phyloP scores from a whole-genome alignment of 2,113 vertebrate genomes.

The Varanus komodoensis region DNA sequence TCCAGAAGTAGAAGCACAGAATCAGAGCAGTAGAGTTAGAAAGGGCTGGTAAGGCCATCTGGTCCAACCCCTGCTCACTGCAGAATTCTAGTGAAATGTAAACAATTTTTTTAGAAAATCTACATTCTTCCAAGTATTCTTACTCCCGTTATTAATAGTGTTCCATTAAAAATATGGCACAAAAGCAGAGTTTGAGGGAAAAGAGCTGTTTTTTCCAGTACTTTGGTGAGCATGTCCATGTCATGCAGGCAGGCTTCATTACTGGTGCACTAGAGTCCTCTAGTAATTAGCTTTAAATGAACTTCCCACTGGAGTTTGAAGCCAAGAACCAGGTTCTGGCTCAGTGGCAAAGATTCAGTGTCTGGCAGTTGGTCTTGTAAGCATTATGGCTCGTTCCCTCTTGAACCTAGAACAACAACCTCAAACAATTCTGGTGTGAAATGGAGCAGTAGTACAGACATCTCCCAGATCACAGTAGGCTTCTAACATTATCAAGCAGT shows the following conservation, averaged over 20 bases:
- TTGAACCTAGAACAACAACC: background rate
- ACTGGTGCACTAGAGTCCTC: background rate
- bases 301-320: background rate
- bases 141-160: background rate
- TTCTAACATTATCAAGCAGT: background rate
- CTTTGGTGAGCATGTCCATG: background rate
- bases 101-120: background rate
- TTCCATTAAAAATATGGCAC: background rate
- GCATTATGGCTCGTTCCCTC: background rate
- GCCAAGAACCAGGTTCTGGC: background rate
- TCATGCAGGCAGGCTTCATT: background rate
- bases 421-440: background rate
- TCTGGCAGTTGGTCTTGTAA: background rate
- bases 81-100: background rate
- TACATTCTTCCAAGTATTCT: background rate
- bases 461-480: background rate
- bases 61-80: too few species aligned
- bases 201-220: background rate
- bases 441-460: background rate
- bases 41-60: too few species aligned
- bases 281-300: background rate
- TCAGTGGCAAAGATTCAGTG: background rate
- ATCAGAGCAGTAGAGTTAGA: too few species aligned
- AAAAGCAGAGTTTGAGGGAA: background rate
- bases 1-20: too few species aligned